Conservation (phyloP, 2,113 vertebrate genomes). For the Silurus asotus region DNA sequence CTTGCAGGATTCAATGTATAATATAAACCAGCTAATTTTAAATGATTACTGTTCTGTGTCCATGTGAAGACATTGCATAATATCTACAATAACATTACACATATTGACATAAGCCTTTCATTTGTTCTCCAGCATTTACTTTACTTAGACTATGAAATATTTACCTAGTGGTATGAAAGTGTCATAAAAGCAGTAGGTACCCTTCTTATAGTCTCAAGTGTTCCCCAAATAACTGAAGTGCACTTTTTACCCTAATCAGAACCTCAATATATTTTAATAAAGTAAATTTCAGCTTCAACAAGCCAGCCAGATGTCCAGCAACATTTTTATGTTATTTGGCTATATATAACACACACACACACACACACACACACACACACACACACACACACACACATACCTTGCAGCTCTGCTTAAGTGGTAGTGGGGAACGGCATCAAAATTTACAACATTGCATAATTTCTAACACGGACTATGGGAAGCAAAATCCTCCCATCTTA, state of each 20-base stretch:
- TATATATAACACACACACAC: constrained; percentile 9
- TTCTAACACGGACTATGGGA: constrained; percentile 60
- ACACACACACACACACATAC: constrained; percentile 29
- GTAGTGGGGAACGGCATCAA: constrained; percentile 58
- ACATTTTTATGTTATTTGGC: background rate
- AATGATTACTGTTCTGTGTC: background rate
- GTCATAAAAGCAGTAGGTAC: background rate
- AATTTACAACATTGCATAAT: constrained; percentile 65
- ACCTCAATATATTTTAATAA: background rate
- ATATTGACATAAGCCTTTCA: background rate
- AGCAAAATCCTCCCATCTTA: constrained; percentile 66
- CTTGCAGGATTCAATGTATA: background rate
- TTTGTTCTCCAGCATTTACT: background rate
- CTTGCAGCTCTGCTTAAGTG: constrained; percentile 40
- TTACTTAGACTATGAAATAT: background rate
- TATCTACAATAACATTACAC: background rate
- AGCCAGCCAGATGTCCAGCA: background rate
- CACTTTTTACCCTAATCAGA: background rate
- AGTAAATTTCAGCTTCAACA: background rate
- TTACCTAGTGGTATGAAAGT: background rate
- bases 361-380: constrained; percentile 6
- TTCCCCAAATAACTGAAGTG: background rate
- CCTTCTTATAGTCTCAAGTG: background rate
- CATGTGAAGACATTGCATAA: background rate
- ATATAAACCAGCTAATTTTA: background rate